Base-by-base conservation (phyloP, 2,797 vertebrate species). In the Protonibea diacanthus region DNA sequence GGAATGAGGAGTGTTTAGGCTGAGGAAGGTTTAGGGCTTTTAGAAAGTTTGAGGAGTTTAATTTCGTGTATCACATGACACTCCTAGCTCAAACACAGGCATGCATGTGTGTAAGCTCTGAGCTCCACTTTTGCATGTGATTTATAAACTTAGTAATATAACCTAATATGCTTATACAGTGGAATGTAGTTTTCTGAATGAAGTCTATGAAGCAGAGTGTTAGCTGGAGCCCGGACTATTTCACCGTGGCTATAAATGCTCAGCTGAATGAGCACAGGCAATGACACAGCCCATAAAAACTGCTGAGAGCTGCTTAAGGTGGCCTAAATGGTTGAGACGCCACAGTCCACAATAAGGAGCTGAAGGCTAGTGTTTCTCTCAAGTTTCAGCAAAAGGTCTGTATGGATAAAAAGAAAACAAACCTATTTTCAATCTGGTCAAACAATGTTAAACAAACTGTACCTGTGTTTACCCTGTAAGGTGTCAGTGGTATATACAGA, bases 101-200 rank as follows among this genome's bases (percentile, higher is more conserved):
- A 57, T 63, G 15, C 45, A 55, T 40, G 14, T 59, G 33, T 61
- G 33, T 38, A 38, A 38, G 33, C 33, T 38, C 33, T 11, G 11
- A 57, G 45, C 12, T 27, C 58, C 9, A n/a, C 8, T 23, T 71
- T 44, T 49, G 23, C 25, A n/a, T 48, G 59, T 83, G 82, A 88
- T 86, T 89, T 74, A 84, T 67, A 58, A 33, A 33, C 23, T 29
- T 44, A n/a, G n/a, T 78, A 61, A 70, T 84, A 77, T 71, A 74
- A 76, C 40, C n/a, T 86, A 83, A 87, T 85, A 45, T 65, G 56
- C 61, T 59, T 20, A n/a, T 20, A 52, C 55, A 71, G n/a, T 63
- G 74, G 66, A 89, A 89, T 86, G 71, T 25, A 21, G 27, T 86
- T 81, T 85, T 89, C 45, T 89, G 81, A 89, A 86, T 82, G 44